These are phyloP conservation scores for Thereva unica DNA, from an alignment of 2,888 invertebrate genomes.

Conservation along the genomic window DNA sequence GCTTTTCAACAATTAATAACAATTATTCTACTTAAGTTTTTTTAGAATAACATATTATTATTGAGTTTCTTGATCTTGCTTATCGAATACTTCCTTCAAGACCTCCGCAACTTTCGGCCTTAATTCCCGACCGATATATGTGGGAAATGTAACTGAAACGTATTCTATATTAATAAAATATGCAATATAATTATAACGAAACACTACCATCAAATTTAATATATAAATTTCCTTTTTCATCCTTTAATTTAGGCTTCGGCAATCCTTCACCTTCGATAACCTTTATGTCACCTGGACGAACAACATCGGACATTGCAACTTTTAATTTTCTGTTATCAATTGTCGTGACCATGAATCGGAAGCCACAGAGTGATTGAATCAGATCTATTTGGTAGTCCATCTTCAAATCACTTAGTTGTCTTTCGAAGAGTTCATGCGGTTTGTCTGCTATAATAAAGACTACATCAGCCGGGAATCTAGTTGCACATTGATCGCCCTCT, in stretches of 20 bases:
- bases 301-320: constrained; percentile 72
- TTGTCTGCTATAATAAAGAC: constrained; percentile 75
- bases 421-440: constrained; percentile 67
- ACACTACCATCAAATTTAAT: constrained; percentile 65
- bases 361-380: constrained; percentile 73
- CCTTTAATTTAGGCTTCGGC: constrained; percentile 66
- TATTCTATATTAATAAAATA: too few species aligned
- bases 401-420: constrained; percentile 70
- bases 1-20: too few species aligned
- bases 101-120: too few species aligned
- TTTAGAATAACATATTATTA: too few species aligned
- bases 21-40: too few species aligned
- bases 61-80: too few species aligned
- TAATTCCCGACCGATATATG: too few species aligned
- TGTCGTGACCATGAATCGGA: constrained; percentile 67
- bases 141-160: too few species aligned
- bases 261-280: constrained; percentile 73
- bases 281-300: constrained; percentile 71
- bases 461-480: constrained; percentile 69
- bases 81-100: too few species aligned
- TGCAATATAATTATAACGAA: too few species aligned
- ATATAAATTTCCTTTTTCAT: constrained; percentile 68
- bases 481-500: constrained; percentile 79
- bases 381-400: constrained; percentile 66
- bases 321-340: constrained; percentile 71